Evolutionary conservation across 2,888 invertebrate species (phyloP).

Genomic region (Pristionchus fissidentatus): DNA sequence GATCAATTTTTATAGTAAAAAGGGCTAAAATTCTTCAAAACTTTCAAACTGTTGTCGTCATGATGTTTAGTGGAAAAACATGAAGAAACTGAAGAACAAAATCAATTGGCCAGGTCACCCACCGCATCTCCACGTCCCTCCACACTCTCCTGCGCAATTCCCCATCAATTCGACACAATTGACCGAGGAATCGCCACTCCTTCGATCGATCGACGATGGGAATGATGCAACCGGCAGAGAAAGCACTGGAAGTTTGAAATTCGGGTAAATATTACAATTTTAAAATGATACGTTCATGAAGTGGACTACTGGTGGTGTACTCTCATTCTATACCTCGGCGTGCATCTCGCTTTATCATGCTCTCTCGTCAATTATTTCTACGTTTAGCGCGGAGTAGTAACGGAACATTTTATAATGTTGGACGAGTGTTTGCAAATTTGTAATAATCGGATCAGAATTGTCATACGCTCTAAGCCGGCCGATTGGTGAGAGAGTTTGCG

Average conservation of each 20-base stretch:
- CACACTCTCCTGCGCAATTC: conserved; percentile 86
- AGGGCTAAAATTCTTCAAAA: too few species aligned
- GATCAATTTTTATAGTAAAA: too few species aligned
- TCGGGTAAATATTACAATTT: neutral
- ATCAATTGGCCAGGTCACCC: neutral
- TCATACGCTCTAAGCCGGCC: too few species aligned
- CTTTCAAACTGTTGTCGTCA: too few species aligned
- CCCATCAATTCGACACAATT: conserved; percentile 68
- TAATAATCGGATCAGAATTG: too few species aligned
- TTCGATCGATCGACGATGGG: conserved; percentile 63
- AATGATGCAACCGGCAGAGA: conserved; percentile 14
- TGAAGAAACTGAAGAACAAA: neutral
- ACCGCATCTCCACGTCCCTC: conserved; percentile 29
- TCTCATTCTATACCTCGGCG: neutral
- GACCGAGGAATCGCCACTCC: conserved; percentile 68
- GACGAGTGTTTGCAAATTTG: too few species aligned
- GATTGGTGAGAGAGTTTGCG: too few species aligned
- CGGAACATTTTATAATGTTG: too few species aligned
- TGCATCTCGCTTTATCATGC: too few species aligned
- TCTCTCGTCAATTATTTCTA: too few species aligned
- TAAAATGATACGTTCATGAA: neutral
- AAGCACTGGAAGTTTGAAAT: neutral
- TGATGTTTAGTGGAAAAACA: neutral
- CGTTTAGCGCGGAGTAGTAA: too few species aligned
- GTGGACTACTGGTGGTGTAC: neutral